These are phyloP conservation scores for Apocrypta bakeri DNA, from an alignment of 1,140 invertebrate species.

Conservation along the genomic window DNA sequence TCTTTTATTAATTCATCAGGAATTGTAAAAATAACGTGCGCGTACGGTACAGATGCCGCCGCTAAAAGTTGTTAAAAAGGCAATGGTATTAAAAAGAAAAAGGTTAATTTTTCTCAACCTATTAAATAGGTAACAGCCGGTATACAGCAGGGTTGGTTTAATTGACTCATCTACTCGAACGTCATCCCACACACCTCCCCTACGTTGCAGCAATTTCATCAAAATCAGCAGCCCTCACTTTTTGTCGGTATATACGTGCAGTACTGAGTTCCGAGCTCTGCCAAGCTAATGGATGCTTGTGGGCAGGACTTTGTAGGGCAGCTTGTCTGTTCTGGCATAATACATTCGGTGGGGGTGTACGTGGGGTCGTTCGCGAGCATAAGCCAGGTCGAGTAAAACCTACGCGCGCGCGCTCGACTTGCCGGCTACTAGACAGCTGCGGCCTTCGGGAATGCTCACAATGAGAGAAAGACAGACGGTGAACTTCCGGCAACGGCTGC, in stretches of 20 bases:
- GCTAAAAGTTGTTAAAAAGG: too few species aligned
- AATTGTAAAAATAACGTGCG: not conserved
- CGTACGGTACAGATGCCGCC: not conserved
- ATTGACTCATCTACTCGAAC: not conserved
- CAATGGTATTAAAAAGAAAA: too few species aligned
- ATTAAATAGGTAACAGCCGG: not conserved
- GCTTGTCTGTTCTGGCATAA: not conserved
- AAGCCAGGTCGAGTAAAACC: not conserved
- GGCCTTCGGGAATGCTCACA: not conserved
- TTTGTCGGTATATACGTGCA: not conserved
- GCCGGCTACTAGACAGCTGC: not conserved
- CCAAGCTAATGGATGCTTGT: not conserved
- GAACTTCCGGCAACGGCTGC: not conserved
- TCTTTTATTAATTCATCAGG: not conserved
- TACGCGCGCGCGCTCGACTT: not conserved
- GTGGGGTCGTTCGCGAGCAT: not conserved
- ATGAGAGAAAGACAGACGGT: not conserved
- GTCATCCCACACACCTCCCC: too few species aligned
- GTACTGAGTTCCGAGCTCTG: too few species aligned
- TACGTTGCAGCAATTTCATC: not conserved
- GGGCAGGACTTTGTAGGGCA: not conserved
- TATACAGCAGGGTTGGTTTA: not conserved
- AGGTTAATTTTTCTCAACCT: not conserved
- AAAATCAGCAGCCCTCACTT: not conserved
- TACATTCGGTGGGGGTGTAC: not conserved